Conservation (phyloP, 2,113 vertebrate genomes). For the Ageneiosus marmoratus region DNA sequence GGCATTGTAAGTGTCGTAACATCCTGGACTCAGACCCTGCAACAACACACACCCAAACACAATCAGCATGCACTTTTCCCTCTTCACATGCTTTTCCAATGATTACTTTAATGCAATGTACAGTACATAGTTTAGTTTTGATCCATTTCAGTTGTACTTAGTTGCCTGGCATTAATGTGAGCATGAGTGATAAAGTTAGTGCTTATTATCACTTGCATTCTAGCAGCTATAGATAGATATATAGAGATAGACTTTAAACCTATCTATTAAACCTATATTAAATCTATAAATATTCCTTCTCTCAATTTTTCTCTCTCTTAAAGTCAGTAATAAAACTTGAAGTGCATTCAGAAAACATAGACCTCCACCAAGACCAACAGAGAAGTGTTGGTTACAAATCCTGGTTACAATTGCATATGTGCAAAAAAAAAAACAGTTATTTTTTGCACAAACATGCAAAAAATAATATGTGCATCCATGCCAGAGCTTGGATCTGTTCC, state of each 20-base stretch:
- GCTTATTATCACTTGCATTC: background rate
- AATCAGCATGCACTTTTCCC: slow-evolving; percentile 1
- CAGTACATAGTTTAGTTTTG: background rate
- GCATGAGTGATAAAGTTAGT: background rate
- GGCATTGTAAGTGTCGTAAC: slow-evolving; percentile 96
- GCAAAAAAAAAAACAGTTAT: no score
- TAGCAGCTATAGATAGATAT: background rate
- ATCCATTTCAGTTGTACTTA: background rate
- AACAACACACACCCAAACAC: slow-evolving; percentile 20
- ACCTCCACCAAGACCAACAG: no score
- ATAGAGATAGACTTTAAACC: no score
- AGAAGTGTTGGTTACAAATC: no score
- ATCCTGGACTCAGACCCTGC: slow-evolving; percentile 94
- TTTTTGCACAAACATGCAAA: no score
- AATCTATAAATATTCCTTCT: no score
- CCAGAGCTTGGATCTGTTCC: no score
- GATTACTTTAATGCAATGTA: background rate
- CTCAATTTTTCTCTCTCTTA: background rate
- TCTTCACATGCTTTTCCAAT: background rate
- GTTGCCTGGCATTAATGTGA: no score
- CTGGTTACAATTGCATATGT: no score
- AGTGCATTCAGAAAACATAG: no score
- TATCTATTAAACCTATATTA: no score
- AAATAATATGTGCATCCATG: no score
- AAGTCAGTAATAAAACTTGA: background rate